Evolutionary conservation across 2,797 vertebrate species (phyloP), one percentile per base, ranked within the genome.

Genomic region (Catharus ustulatus): DNA sequence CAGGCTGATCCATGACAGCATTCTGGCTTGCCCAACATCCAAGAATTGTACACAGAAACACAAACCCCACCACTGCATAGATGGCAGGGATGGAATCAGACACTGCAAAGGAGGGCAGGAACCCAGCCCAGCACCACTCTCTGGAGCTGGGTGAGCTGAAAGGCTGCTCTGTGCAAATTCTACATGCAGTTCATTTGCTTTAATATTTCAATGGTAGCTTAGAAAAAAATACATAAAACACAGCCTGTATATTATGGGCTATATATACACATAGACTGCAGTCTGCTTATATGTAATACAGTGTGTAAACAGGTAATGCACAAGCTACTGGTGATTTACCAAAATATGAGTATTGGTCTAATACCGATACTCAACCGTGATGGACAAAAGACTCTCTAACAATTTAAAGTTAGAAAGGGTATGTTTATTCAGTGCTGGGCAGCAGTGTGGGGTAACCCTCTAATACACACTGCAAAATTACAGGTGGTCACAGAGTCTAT

Each of bases 251-350:
- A 54, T n/a, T 43, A 66, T 17, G 38, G 46, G 6, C 5, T 29
- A 5, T 5, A 21, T 1, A 24, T 2, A 59, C 15, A 76, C 24
- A 52, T 21, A 43, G 36, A 17, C 17, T 48, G 23, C 2, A 48
- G 27, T 5, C 21, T 32, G 34, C 11, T 15, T 8, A 7, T 6
- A 3, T 26, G 6, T 9, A 38, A 22, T 2, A 20, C 0, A 43
- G 22, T 27, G 17, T 62, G n/a, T 22, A 20, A 3, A 15, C 16
- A 66, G 9, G 27, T 32, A 48, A 34, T 40, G 30, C 15, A 55
- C 22, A 36, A 62, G 67, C 17, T 20, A 2, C 20, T 29, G 19
- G 4, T 38, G 38, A 38, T 38, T 38, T 38, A 38, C 38, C 38
- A 38, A 38, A 38, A 38, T 38, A 38, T 38, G 11, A 38, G 38